Conservation (phyloP, 2,888 invertebrate genomes). For the Petrolisthes cinctipes region DNA sequence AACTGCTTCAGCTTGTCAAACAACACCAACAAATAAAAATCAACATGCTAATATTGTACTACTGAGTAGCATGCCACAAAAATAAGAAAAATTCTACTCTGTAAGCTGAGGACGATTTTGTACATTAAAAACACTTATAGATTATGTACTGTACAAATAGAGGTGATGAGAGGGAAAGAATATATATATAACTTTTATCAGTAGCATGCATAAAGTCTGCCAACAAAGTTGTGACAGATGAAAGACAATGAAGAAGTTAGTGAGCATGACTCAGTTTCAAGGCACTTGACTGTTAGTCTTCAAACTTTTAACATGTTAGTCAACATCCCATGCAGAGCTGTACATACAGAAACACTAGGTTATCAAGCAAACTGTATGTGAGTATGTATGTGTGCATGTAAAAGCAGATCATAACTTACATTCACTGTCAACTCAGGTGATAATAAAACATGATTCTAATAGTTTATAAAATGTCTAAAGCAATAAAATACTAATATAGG, state of each 20-base stretch:
- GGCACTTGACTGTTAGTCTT: slow-evolving; percentile 24
- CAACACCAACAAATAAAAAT: slow-evolving; percentile 14
- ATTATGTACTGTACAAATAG: no score
- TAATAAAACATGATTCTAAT: no score
- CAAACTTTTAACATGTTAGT: background rate
- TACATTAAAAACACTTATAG: no score
- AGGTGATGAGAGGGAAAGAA: background rate
- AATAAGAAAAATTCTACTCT: no score
- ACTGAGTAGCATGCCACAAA: no score
- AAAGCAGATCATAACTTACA: no score
- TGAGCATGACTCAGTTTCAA: slow-evolving; percentile 33
- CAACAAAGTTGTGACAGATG: background rate
- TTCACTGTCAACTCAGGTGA: no score
- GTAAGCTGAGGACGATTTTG: no score
- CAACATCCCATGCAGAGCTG: slow-evolving; percentile 16
- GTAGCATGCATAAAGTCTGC: slow-evolving; percentile 26
- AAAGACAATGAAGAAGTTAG: slow-evolving; percentile 15
- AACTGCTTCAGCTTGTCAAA: slow-evolving; percentile 23
- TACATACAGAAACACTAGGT: background rate
- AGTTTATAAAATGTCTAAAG: no score
- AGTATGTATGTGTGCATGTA: background rate
- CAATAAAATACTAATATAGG: no score
- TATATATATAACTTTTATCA: background rate
- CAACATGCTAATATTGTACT: no score
- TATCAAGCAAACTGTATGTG: background rate